Evolutionary conservation across 2,888 invertebrate genomes (phyloP), one percentile per base, ranked within the genome.

Genomic region (Agriopis marginaria): DNA sequence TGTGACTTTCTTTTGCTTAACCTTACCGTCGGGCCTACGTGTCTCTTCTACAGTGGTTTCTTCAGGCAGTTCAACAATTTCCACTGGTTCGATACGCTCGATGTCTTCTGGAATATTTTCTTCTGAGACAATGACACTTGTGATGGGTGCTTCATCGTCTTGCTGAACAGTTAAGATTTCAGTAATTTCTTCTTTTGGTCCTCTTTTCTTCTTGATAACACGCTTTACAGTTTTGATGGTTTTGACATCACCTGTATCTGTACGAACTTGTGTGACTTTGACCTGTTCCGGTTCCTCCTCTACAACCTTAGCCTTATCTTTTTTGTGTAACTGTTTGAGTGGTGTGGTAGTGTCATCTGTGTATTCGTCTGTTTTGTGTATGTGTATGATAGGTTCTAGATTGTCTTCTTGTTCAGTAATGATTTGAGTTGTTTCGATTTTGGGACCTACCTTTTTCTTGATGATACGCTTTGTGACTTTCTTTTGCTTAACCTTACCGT

Each of bases 371-470:
- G 75, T 79, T 68, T 84, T 86, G 77, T 85, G 81, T 71, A 86
- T 77, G n/a, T 79, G 79, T 9, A 81, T 71, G 3, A 82, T 79
- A 44, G 84, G 86, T 75, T 82, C 83, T 56, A 73, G 66, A 14
- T 75, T 72, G 11, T 72, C 74, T 3, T 60, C 49, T 75, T 89
- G 87, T 69, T 53, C 53, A 32, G 53, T 53, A 3, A 32, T 53
- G 32, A 53, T 53, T 7, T 53, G 32, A 10, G 53, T 83, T 75
- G 89, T 79, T 79, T 89, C 82, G 69, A 89, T 71, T 74, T 84
- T 84, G 42, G 78, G 80, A 17, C 83, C 88, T 49, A 83, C 76
- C 72, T 83, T 79, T 73, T 83, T 79, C 66, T 85, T 86, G 49
- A 75, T 71, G 6, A 32, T 32, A 6, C 53, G 53, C 53, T 69